Evolutionary conservation across 2,113 vertebrate genomes (phyloP).

Genomic region (Anguilla japonica): DNA sequence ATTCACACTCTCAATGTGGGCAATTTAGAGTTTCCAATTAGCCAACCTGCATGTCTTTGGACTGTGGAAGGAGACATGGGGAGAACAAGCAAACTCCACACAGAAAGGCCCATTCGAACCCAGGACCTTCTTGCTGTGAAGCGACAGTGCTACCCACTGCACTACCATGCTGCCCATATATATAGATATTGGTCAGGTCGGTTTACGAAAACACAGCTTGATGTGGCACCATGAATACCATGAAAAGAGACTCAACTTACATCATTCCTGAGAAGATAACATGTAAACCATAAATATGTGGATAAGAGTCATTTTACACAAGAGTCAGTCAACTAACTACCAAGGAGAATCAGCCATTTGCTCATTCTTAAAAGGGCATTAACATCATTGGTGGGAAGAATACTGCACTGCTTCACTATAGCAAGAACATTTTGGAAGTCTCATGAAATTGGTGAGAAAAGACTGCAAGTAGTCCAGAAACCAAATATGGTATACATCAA

Average conservation of each 20-base stretch:
- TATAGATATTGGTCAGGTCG: neutral
- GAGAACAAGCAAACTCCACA: too few relatives aligned
- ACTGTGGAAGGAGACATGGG: too few relatives aligned
- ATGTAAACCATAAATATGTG: slow-evolving; percentile 29
- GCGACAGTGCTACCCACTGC: too few relatives aligned
- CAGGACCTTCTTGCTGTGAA: too few relatives aligned
- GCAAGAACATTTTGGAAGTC: neutral
- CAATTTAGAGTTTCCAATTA: too few relatives aligned
- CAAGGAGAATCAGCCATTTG: neutral
- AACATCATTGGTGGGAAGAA: neutral
- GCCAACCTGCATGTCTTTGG: too few relatives aligned
- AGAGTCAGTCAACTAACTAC: neutral
- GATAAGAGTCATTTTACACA: neutral
- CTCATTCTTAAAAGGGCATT: neutral
- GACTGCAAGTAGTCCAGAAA: neutral
- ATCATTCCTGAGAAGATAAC: slow-evolving; percentile 10
- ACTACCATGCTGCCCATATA: too few relatives aligned
- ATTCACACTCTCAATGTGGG: too few relatives aligned
- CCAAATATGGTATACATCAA: neutral
- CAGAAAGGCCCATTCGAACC: too few relatives aligned
- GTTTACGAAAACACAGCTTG: neutral
- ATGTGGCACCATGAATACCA: slow-evolving; percentile 20
- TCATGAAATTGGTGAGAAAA: neutral
- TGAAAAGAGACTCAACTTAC: neutral
- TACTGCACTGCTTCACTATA: neutral